Evolutionary conservation across 1,140 invertebrate species (phyloP), one percentile per base, ranked within the genome.

Genomic region (Hycleus cichorii): DNA sequence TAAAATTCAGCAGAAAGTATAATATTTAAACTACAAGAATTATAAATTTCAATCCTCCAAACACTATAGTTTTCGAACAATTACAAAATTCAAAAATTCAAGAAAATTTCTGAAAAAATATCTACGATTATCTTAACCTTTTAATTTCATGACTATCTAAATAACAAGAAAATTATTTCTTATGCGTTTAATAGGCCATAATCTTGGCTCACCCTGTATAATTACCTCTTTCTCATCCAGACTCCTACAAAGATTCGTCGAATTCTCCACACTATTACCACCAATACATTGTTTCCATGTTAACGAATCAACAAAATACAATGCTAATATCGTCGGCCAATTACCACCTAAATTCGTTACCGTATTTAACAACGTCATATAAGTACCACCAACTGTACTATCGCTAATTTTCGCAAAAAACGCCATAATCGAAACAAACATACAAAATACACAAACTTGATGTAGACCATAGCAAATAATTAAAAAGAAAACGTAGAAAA

Each of bases 361-460:
- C 0, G 97, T 99, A 71, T 99, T 99, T 2, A 99, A 80, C 44
- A 99, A 79, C 1, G 97, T 99, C 97, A 99, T 99, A 73, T 99
- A 99, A 0, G 97, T 99, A 24, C 97, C 97, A 12, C 97, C 97
- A 5, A 98, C 92, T 1, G 83, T 76, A 1, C 93, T 92, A 75
- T 98, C 95, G 65, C 92, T 95, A 24, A 98, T 84, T 70, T 84
- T 83, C 0, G 84, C 90, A 74, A 90, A 89, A 73, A 94, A 85
- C n/a, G 82, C 81, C 83, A 85, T 84, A 24, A 82, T 78, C 2
- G 83, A 78, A n/a, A 85, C 83, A 63, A 84, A 85, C 82, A 85
- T 85, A 59, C 80, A 80, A 67, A 84, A 85, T 0, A 85, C 73
- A 63, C 82, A 85, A 11, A 84, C 76, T 83, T 98, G 95, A 80